phyloP scores from a whole-genome alignment of 2,113 vertebrate species.

The Scomber scombrus region DNA sequence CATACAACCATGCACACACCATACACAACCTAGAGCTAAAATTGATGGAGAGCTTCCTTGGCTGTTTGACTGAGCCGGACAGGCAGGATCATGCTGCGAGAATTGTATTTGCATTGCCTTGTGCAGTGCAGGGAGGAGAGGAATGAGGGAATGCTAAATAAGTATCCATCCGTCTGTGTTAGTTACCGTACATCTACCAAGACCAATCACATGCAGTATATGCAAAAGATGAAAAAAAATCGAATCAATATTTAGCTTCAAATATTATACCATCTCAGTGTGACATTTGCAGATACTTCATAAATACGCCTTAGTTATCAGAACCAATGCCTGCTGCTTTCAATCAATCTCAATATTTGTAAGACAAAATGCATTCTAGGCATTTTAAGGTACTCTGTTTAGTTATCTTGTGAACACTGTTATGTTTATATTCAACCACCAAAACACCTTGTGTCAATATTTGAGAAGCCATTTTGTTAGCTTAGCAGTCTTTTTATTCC shows the following conservation, averaged over 20 bases:
- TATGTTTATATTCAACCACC: background rate
- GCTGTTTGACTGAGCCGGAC: slow-evolving; percentile 14
- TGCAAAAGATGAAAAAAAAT: background rate
- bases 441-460: background rate
- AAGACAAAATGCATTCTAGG: background rate
- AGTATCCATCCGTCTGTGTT: too few relatives aligned
- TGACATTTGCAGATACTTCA: background rate
- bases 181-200: too few relatives aligned
- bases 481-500: background rate
- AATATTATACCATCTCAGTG: background rate
- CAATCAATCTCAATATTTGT: background rate
- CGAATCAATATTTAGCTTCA: background rate
- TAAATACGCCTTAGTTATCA: background rate
- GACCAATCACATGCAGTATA: too few relatives aligned
- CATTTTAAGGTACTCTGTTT: slow-evolving; percentile 2
- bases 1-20: background rate
- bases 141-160: background rate
- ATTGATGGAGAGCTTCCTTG: slow-evolving; percentile 1
- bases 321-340: background rate
- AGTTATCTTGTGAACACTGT: slow-evolving; percentile 5
- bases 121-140: background rate
- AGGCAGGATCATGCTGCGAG: background rate
- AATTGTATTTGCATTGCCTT: slow-evolving; percentile 1
- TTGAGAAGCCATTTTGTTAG: background rate
- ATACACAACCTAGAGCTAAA: too few relatives aligned